A percentile compares a stretch with the other conserved stretches of the same genome.
phyloP scores from a whole-genome alignment of 2,113 vertebrate species.

The Oryzias javanicus region DNA sequence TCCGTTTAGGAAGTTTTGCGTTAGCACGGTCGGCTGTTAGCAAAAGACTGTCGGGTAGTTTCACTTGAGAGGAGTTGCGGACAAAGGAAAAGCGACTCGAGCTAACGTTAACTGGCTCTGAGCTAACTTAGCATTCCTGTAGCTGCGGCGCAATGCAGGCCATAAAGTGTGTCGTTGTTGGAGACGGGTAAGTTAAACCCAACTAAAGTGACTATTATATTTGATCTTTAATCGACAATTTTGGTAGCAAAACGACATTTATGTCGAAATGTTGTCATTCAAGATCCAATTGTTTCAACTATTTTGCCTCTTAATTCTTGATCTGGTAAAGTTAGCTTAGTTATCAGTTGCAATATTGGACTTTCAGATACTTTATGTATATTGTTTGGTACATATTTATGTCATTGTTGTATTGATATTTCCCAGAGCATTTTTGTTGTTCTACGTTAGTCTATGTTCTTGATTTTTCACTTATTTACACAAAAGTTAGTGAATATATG shows the following conservation, averaged over 20 bases:
- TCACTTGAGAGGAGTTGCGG: slow-evolving; percentile 41
- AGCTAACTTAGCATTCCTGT: slow-evolving; percentile 63
- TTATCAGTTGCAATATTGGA: too few relatives aligned
- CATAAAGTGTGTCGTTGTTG: slow-evolving; percentile 98
- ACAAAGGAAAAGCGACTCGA: slow-evolving; percentile 67
- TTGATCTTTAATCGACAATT: background rate
- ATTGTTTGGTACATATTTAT: too few relatives aligned
- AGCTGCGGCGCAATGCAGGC: slow-evolving; percentile 85
- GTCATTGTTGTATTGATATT: too few relatives aligned
- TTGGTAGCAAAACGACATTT: background rate
- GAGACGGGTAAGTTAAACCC: slow-evolving; percentile 89
- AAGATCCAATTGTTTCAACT: background rate
- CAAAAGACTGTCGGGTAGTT: slow-evolving; percentile 27
- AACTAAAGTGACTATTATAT: background rate
- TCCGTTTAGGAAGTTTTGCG: background rate
- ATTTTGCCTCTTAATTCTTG: slow-evolving; percentile 1
- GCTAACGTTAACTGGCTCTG: slow-evolving; percentile 62
- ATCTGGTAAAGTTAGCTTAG: slow-evolving; percentile 22
- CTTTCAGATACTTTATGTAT: too few relatives aligned
- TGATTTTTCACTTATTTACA: too few relatives aligned
- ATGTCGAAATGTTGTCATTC: background rate
- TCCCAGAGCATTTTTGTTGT: too few relatives aligned
- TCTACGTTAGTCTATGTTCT: too few relatives aligned
- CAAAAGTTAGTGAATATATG: too few relatives aligned
- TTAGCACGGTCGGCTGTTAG: background rate